These are phyloP conservation scores for Tiaroga cobitis DNA, from an alignment of 2,797 vertebrate genomes.

Conservation along the genomic window DNA sequence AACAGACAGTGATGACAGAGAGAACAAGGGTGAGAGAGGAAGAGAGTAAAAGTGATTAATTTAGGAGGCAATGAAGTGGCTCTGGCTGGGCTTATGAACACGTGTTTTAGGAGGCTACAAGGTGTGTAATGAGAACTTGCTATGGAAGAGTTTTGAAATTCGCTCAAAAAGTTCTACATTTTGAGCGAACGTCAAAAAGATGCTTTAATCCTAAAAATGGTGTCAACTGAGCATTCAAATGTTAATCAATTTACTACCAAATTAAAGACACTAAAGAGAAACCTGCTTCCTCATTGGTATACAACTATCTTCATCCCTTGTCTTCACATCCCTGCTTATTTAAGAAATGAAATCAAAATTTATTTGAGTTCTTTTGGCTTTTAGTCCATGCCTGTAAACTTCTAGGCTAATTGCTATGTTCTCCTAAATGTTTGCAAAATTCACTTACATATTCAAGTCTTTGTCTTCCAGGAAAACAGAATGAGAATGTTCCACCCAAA, in stretches of 20 bases:
- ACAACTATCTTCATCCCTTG: background rate
- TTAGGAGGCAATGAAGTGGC: constrained; percentile 55
- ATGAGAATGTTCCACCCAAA: background rate
- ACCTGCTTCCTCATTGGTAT: background rate
- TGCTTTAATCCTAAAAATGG: background rate
- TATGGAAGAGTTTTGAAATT: constrained; percentile 27
- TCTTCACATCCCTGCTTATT: background rate
- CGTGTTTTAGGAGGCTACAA: constrained; percentile 52
- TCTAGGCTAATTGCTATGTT: background rate
- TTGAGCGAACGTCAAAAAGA: constrained; percentile 27
- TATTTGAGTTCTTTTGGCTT: background rate
- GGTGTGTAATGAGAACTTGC: constrained; percentile 46
- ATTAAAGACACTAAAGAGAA: background rate
- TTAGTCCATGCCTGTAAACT: background rate
- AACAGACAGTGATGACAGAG: background rate
- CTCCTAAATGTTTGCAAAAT: background rate
- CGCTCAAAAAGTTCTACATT: constrained; percentile 33
- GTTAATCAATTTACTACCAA: background rate
- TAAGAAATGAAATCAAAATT: background rate
- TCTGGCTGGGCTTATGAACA: constrained; percentile 55
- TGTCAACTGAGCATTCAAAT: background rate
- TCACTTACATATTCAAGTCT: background rate
- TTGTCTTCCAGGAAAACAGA: background rate
- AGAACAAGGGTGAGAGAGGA: constrained; percentile 44
- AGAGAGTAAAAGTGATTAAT: constrained; percentile 62